Evolutionary conservation across 2,797 vertebrate genomes (phyloP).

Genomic region (Valencia hispanica): DNA sequence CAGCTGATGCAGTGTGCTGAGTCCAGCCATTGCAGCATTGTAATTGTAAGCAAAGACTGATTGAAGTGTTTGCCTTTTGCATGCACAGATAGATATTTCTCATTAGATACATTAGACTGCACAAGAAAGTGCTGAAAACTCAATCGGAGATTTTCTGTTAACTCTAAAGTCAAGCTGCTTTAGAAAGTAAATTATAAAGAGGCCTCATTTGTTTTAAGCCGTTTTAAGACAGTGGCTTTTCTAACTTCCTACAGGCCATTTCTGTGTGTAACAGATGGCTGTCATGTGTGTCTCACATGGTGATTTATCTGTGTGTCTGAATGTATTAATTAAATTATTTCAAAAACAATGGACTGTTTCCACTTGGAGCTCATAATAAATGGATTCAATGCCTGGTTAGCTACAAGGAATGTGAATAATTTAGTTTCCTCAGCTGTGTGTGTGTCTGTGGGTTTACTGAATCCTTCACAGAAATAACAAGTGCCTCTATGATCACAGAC

Average conservation of each 20-base stretch:
- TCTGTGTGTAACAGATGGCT: constrained; percentile 19
- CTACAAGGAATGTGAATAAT: constrained; percentile 76
- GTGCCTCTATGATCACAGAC: constrained; percentile 7
- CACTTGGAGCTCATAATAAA: constrained; percentile 70
- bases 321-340: constrained; percentile 62
- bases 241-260: constrained; percentile 7
- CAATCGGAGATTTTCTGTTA: constrained; percentile 17
- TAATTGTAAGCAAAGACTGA: constrained; percentile 9
- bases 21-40: constrained; percentile 16
- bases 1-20: constrained; percentile 33
- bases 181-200: constrained; percentile 16
- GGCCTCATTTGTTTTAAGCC: neutral
- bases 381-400: constrained; percentile 60
- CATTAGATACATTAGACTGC: constrained; percentile 28
- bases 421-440: constrained; percentile 49
- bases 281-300: constrained; percentile 24
- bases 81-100: neutral
- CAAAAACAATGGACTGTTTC: constrained; percentile 50
- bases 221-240: neutral
- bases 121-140: constrained; percentile 25
- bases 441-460: constrained; percentile 20
- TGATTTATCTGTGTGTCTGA: constrained; percentile 33
- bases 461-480: constrained; percentile 22
- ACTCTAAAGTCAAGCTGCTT: constrained; percentile 18
- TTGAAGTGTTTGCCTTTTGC: constrained; percentile 8